These are phyloP conservation scores for Schlechtendalia chinensis DNA, from an alignment of 1,140 invertebrate species.

Conservation along the genomic window DNA sequence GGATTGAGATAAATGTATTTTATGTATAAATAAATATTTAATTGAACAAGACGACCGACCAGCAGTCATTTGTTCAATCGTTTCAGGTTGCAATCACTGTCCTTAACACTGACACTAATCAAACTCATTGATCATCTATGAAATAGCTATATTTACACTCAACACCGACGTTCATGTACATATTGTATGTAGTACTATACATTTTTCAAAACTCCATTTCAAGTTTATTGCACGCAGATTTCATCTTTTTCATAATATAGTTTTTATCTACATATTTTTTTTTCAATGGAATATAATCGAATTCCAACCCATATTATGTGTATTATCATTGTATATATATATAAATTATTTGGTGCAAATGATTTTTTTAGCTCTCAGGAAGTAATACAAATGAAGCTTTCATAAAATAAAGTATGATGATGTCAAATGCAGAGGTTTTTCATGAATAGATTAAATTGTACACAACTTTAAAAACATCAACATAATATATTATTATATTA, in stretches of 20 bases:
- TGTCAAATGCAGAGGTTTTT: not conserved
- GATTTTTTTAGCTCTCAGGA: not conserved
- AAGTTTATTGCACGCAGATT: not conserved
- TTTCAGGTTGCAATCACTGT: too few relatives aligned
- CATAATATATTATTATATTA: not conserved
- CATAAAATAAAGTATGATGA: not conserved
- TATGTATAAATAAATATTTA: too few relatives aligned
- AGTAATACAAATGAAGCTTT: not conserved
- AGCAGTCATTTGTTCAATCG: too few relatives aligned
- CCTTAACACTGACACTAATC: too few relatives aligned
- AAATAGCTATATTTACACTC: not conserved
- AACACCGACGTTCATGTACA: not conserved
- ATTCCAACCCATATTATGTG: not conserved
- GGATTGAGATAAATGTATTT: too few relatives aligned
- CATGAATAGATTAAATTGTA: not conserved
- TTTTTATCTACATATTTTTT: slow-evolving; percentile 5
- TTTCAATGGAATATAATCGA: not conserved
- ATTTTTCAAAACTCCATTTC: not conserved
- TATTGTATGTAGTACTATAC: not conserved
- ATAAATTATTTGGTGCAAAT: not conserved
- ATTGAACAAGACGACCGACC: too few relatives aligned
- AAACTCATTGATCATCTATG: not conserved
- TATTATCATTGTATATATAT: not conserved
- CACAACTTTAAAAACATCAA: not conserved
- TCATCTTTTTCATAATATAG: not conserved